Conservation (phyloP, 2,888 invertebrate species). For the Pecten maximus region DNA sequence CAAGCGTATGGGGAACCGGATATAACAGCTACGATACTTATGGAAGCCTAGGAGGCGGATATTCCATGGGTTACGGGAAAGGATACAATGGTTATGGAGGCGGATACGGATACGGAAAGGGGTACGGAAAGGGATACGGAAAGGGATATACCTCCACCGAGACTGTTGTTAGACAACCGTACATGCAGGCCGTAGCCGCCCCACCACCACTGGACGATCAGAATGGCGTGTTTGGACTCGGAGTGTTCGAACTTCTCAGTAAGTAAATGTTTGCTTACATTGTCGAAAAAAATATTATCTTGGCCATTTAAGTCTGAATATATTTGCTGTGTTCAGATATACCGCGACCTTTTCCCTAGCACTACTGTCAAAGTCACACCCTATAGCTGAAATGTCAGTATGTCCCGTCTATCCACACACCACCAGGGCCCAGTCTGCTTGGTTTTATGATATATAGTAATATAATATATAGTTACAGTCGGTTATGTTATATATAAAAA, state of each 20-base stretch:
- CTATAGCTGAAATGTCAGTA: too few species aligned
- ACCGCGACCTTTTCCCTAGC: too few species aligned
- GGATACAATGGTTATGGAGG: background rate
- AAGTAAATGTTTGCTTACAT: background rate
- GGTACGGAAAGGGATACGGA: background rate
- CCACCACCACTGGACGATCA: background rate
- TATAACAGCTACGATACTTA: background rate
- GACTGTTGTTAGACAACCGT: background rate
- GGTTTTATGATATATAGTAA: too few species aligned
- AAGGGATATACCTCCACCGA: background rate
- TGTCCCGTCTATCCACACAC: too few species aligned
- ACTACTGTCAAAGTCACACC: too few species aligned
- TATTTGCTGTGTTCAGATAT: too few species aligned
- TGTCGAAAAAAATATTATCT: too few species aligned
- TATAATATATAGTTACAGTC: too few species aligned
- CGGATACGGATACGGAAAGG: background rate
- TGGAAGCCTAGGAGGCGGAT: background rate
- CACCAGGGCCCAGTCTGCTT: too few species aligned
- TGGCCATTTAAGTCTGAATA: too few species aligned
- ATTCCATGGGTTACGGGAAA: background rate
- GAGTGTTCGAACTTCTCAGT: background rate
- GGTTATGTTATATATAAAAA: too few species aligned
- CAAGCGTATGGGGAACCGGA: constrained; percentile 4
- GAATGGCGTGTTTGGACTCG: background rate
- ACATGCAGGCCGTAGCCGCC: background rate